Base-by-base conservation (phyloP, 2,797 vertebrate genomes). In the Chrysocyon brachyurus region DNA sequence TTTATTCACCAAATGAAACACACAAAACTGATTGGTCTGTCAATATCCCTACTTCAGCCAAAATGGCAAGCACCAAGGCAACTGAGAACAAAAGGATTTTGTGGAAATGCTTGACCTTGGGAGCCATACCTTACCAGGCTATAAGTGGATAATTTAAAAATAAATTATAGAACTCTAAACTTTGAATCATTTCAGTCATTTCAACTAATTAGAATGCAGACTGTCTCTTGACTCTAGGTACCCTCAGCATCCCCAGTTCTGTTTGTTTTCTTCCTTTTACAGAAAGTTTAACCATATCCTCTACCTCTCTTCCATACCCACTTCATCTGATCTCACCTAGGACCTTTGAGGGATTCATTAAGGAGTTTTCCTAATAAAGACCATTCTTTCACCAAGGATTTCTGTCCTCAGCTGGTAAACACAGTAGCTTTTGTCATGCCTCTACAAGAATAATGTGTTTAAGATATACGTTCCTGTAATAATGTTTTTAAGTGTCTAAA, bases 321-420 rank as follows among this genome's bases (percentile, higher is more conserved):
- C 0, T 6, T 2, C 22, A 1, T 46, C 4, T 28, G 12, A 52
- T 5, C 12, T 82, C 52, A 75, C 12, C 14, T 19, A 6, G 70
- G 5, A 66, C 19, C 2, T 36, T 40, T 1, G 3, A 79, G 21
- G 36, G 56, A n/a, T 5, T n/a, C 16, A 24, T 36, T 33, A 64
- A 56, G 33, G 59, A 9, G 26, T 77, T 89, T 81, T 72, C 56
- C 66, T 90, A 57, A 54, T 64, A 87, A 24, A 79, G 33, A 92
- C 3, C 8, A 19, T 57, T 91, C 59, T 70, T 82, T 56, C 15
- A 28, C 2, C 15, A 24, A 79, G 1, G 82, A 33, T 12, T 21
- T 19, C 19, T 33, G 59, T 24, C 46, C 56, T 19, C 31, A 64
- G 12, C 16, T 54, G 36, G 46, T 6, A 57, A 88, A 93, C 31